Evolutionary conservation across 1,140 invertebrate species (phyloP).

Genomic region (Homalodisca vitripennis): DNA sequence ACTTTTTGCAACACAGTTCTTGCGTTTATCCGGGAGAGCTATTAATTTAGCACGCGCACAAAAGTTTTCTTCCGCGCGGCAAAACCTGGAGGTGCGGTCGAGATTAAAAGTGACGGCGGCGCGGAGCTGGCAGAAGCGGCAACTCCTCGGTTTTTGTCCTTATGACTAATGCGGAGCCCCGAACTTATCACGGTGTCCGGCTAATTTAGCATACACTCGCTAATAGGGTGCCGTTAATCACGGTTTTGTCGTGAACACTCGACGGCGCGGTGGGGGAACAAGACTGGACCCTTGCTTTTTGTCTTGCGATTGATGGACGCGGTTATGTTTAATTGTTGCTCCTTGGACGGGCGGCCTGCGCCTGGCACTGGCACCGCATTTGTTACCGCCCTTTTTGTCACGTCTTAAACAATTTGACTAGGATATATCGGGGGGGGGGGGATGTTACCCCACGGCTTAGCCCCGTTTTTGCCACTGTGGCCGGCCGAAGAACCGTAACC

Average conservation of each 20-base stretch:
- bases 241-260: slow-evolving; percentile 36
- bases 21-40: too few relatives aligned
- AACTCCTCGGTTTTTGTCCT: slow-evolving; percentile 29
- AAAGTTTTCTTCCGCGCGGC: background rate
- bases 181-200: slow-evolving; percentile 26
- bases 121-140: background rate
- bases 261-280: background rate
- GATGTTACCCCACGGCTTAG: too few relatives aligned
- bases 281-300: slow-evolving; percentile 22
- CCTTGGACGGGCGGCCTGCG: background rate
- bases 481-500: too few relatives aligned
- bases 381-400: slow-evolving; percentile 1
- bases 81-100: background rate
- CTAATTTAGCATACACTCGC: slow-evolving; percentile 39
- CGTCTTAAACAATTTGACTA: slow-evolving; percentile 19
- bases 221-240: slow-evolving; percentile 39
- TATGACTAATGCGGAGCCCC: slow-evolving; percentile 31
- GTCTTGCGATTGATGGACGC: slow-evolving; percentile 19
- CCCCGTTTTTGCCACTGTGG: too few relatives aligned
- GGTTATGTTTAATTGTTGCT: slow-evolving; percentile 20
- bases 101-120: slow-evolving; percentile 13
- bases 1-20: too few relatives aligned
- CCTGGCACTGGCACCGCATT: slow-evolving; percentile 10
- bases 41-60: background rate
- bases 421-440: background rate